Conservation (phyloP, 2,888 invertebrate species). For the Lapara coniferarum region DNA sequence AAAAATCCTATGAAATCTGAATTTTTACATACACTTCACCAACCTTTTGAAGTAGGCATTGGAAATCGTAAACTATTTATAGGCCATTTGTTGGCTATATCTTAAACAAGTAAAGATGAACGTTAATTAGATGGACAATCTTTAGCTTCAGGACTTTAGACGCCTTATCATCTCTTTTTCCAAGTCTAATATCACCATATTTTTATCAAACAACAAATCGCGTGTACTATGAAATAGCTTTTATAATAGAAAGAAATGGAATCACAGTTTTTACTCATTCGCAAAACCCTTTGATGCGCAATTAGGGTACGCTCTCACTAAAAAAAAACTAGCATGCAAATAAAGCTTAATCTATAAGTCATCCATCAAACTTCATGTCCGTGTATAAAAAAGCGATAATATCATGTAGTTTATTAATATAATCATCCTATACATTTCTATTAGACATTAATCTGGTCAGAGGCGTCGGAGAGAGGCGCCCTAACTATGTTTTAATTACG, state of each 20-base stretch:
- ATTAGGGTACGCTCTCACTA: constrained; percentile 31
- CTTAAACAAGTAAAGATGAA: too few species aligned
- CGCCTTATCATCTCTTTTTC: too few species aligned
- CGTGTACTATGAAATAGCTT: neutral
- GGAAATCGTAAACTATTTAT: too few species aligned
- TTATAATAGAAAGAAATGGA: neutral
- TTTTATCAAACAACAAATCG: too few species aligned
- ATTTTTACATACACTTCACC: too few species aligned
- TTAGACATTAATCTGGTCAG: constrained; percentile 72
- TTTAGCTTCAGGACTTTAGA: too few species aligned
- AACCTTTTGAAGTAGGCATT: too few species aligned
- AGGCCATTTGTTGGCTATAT: too few species aligned
- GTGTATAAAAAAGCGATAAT: constrained; percentile 24
- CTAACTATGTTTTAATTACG: constrained; percentile 82
- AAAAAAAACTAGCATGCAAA: constrained; percentile 34
- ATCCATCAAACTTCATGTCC: constrained; percentile 56
- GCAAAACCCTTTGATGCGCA: constrained; percentile 3
- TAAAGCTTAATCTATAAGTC: constrained; percentile 41
- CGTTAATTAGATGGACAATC: too few species aligned
- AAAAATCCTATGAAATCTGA: too few species aligned
- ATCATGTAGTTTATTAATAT: constrained; percentile 50
- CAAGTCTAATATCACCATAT: too few species aligned
- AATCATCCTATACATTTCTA: constrained; percentile 78
- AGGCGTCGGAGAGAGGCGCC: constrained; percentile 57
- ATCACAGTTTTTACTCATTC: constrained; percentile 9